Evolutionary conservation across 2,797 vertebrate genomes (phyloP).

Genomic region (Hippocampus kuda): DNA sequence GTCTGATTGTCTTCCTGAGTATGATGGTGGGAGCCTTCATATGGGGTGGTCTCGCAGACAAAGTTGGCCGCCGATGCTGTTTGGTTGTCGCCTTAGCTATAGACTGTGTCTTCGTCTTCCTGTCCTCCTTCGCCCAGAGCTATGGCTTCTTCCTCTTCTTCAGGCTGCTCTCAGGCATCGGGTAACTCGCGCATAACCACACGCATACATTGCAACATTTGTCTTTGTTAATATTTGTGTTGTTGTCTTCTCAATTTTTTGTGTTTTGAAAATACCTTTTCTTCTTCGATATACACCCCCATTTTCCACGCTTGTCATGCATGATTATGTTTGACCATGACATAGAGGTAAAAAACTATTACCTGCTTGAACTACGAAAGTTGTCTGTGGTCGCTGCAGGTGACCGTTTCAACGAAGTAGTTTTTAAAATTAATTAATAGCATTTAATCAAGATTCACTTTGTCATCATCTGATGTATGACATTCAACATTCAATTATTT

Average conservation of each 20-base stretch:
- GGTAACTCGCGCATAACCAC: slow-evolving; percentile 58
- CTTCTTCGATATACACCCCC: no score
- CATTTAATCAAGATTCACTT: no score
- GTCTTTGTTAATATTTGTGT: background rate
- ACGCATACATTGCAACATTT: background rate
- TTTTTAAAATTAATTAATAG: no score
- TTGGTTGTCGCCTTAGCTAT: slow-evolving; percentile 80
- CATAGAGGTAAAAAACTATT: background rate
- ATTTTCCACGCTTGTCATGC: background rate
- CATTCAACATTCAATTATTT: background rate
- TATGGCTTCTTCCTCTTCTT: slow-evolving; percentile 95
- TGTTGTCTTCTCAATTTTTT: background rate
- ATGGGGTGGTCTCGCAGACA: slow-evolving; percentile 89
- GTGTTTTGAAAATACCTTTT: no score
- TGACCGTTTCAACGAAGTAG: no score
- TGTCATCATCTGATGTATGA: background rate
- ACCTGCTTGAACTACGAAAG: no score
- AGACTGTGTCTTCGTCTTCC: slow-evolving; percentile 81
- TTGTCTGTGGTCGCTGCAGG: no score
- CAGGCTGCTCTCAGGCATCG: slow-evolving; percentile 88
- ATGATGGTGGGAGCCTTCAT: slow-evolving; percentile 94
- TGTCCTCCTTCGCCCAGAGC: slow-evolving; percentile 89
- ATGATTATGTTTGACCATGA: background rate
- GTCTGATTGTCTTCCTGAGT: slow-evolving; percentile 86
- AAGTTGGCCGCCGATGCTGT: slow-evolving; percentile 80